Conservation (phyloP, 2,797 vertebrate genomes). For the Coilia nasus region DNA sequence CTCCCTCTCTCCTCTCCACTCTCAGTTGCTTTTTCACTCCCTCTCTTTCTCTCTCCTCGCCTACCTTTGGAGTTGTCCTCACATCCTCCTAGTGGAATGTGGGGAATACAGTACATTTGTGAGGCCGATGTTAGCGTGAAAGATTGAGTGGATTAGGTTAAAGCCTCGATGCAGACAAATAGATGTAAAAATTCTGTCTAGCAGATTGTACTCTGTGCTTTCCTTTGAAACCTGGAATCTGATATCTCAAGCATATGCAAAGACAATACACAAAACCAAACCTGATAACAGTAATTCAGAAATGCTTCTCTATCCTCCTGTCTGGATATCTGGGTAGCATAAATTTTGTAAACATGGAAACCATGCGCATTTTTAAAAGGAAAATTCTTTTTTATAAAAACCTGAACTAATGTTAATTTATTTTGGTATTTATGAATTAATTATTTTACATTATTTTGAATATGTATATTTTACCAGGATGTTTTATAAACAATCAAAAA, state of each 20-base stretch:
- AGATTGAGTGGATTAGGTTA: slow-evolving; percentile 22
- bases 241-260: neutral
- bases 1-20: slow-evolving; percentile 42
- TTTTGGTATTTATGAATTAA: neutral
- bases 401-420: neutral
- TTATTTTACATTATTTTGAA: neutral
- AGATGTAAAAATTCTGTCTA: slow-evolving; percentile 7
- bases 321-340: neutral
- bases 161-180: neutral
- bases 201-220: neutral
- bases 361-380: neutral
- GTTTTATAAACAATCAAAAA: neutral
- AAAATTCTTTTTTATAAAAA: neutral
- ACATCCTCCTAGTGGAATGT: neutral
- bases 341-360: neutral
- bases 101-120: neutral
- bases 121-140: neutral
- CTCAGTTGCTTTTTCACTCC: slow-evolving; percentile 3
- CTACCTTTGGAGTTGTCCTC: slow-evolving; percentile 26
- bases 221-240: neutral
- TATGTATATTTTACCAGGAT: neutral
- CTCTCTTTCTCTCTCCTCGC: slow-evolving; percentile 58
- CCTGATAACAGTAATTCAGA: neutral
- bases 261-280: neutral
- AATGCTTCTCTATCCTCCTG: neutral